Percentiles rank a stretch among this genome's conserved stretches.
Conservation (phyloP, 2,888 invertebrate species). For the Callyntrura guangdongensis region DNA sequence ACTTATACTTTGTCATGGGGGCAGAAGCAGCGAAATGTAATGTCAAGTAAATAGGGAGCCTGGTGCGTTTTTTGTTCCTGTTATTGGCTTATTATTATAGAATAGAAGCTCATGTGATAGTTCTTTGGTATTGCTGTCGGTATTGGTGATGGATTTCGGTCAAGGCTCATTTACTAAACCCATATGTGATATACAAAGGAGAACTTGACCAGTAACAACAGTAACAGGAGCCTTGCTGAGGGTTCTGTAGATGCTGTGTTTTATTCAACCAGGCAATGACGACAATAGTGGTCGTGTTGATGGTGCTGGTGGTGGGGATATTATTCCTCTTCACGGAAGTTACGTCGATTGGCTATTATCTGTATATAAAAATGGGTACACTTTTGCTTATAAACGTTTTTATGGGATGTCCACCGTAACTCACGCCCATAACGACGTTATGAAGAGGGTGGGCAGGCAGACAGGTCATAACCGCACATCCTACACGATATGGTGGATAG, state of each 20-base stretch:
- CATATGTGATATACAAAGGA: too few species aligned
- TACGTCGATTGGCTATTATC: constrained; percentile 83
- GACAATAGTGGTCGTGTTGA: constrained; percentile 64
- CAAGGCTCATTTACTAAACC: constrained; percentile 83
- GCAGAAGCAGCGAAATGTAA: constrained; percentile 2
- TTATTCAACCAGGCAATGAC: background rate
- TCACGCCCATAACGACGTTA: constrained; percentile 40
- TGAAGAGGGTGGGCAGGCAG: too few species aligned
- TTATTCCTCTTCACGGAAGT: constrained; percentile 81
- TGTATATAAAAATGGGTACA: constrained; percentile 25
- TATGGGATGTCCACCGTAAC: constrained; percentile 6
- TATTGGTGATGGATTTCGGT: constrained; percentile 82
- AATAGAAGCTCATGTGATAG: constrained; percentile 3
- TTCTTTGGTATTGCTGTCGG: constrained; percentile 20
- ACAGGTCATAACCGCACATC: too few species aligned
- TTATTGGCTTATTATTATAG: constrained; percentile 22
- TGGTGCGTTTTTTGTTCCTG: too few species aligned
- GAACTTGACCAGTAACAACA: too few species aligned
- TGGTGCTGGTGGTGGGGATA: too few species aligned
- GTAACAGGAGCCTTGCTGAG: constrained; percentile 68
- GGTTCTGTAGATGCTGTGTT: background rate
- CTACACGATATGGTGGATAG: too few species aligned
- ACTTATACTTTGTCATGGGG: background rate
- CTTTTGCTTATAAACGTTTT: constrained; percentile 40
- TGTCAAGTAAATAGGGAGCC: too few species aligned